Percentiles rank a stretch among this genome's conserved stretches.
These are phyloP conservation scores for Rhaphigaster nebulosa DNA, from an alignment of 2,888 invertebrate genomes.

Conservation along the genomic window DNA sequence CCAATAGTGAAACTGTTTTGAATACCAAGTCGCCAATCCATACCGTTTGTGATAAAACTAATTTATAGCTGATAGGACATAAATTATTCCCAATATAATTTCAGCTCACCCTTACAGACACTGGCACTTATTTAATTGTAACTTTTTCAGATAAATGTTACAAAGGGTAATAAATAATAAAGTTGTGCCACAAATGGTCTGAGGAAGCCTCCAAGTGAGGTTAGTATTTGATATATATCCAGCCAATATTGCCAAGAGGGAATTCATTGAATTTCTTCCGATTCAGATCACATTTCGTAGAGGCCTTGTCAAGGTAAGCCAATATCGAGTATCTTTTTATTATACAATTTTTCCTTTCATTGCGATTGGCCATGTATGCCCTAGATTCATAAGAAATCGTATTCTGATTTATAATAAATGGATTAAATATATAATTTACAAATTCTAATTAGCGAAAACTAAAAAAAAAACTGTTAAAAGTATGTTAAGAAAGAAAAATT, in stretches of 20 bases:
- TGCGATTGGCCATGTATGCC: background rate
- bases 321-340: background rate
- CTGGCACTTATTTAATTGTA: conserved; percentile 10
- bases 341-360: background rate
- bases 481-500: too few species aligned
- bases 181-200: background rate
- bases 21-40: background rate
- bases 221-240: conserved; percentile 38
- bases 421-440: background rate
- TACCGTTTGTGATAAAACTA: background rate
- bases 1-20: background rate
- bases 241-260: conserved; percentile 20
- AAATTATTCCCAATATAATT: conserved; percentile 1
- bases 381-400: background rate
- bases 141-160: conserved; percentile 35
- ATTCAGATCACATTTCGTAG: conserved; percentile 10
- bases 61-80: background rate
- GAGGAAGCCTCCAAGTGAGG: background rate
- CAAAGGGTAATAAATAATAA: conserved; percentile 21
- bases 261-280: conserved; percentile 37
- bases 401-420: background rate
- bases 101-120: background rate
- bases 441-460: background rate
- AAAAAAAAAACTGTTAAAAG: too few species aligned
- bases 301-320: background rate